Base-by-base conservation (phyloP, 1,140 invertebrate species). In the Bombus consobrinus region DNA sequence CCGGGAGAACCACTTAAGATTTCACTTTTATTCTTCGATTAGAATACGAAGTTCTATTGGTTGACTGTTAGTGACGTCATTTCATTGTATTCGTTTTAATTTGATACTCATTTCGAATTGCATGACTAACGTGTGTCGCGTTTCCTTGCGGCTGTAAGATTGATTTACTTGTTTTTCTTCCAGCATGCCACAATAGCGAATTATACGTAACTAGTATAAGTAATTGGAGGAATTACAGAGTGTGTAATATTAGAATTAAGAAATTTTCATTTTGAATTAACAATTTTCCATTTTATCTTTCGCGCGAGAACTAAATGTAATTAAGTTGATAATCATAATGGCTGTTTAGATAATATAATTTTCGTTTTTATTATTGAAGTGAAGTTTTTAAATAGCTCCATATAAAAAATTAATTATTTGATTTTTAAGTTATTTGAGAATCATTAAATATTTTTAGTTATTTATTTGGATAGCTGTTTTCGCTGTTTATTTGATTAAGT, bases 31-130 rank as follows among this genome's bases (percentile, higher is more conserved):
- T 39, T 75, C 1, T 6, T 15, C 25, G 74, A 83, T 83, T 69
- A 59, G 43, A 57, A 32, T 59, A 41, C 13, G 9, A 28, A 34
- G 37, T 6, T 64, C 32, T 41, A 83, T 78, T 83, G 82, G 82
- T 34, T 32, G 57, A 28, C 22, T 8, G 22, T 8, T 22, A 0
- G 13, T 83, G 64, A 83, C 47, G 74, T 83, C n/a, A 59, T 22
- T 28, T 28, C 13, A 34, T 77, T 41, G 22, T 78, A 15, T 9
- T 78, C 8, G 6, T 62, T 62, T 78, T n/a, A 64, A 78, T 3
- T 64, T 66, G 32, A 41, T 43, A 78, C 53, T 32, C 32, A 32
- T 75, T 53, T 75, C 10, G 22, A 78, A 32, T 22, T 28, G 10
- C 15, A 64, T 41, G n/a, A 43, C 3, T 62, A 28, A 78, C 18